Base-by-base conservation (phyloP, 2,113 vertebrate genomes). In the Gavialis gangeticus region DNA sequence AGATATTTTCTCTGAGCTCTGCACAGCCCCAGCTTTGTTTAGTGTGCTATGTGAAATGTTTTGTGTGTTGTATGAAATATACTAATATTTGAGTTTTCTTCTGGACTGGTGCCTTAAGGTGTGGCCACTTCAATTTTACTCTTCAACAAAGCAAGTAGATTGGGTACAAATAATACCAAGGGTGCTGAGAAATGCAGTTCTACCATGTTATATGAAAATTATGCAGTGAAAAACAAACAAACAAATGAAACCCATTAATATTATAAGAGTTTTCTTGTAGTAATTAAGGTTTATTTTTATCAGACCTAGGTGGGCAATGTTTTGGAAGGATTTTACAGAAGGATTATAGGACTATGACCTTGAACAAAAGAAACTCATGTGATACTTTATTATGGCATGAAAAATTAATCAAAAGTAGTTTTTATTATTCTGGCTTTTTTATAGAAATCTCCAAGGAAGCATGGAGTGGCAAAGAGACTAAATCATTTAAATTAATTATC, bases 151-250 rank as follows among this genome's bases (percentile, higher is more conserved):
- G 22, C 12, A 81, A 21, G n/a, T 9, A 78, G 10, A 66, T 37
- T 8, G 55, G 0, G 85, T 81, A 75, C 56, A 56, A 15, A 2
- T 76, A 66, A 80, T 84, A 57, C 87, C 2, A 92, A 85, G 5
- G 89, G 91, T 78, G 71, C 85, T 27, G 54, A 79, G 88, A 75
- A 14, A 85, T 15, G 5, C 73, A 19, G 12, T 85, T 78, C 82
- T 3, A 10, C 59, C 59, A 30, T 73, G 46, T 17, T 13, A 27
- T 89, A 81, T 84, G 12, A 83, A 75, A 89, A 66, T 66, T n/a
- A 18, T 66, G 12, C 11, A 64, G 28, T 73, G 66, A 59, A 46
- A 4, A 85, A 24, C n/a, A 75, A 79, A 58, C 11, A 71, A 69
- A 9, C 63, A 64, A 64, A 64, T 28, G 28, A 24, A 62, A 62